These are phyloP conservation scores for Propsilocerus akamusi DNA, from an alignment of 1,140 invertebrate species.

Conservation along the genomic window DNA sequence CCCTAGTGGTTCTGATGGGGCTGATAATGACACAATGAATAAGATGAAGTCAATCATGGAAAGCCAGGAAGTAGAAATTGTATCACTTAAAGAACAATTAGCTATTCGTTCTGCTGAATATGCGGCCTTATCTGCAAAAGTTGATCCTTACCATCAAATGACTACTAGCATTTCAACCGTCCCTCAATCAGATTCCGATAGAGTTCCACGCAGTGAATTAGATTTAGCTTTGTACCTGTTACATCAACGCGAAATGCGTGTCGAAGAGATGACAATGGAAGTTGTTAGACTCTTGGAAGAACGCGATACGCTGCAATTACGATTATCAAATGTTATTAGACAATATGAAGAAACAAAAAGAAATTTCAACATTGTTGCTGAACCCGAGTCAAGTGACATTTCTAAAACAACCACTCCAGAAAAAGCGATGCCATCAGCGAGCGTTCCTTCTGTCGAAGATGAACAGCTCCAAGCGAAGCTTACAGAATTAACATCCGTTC, in stretches of 20 bases:
- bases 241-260: conserved; percentile 69
- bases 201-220: conserved; percentile 40
- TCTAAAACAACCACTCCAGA: conserved; percentile 1
- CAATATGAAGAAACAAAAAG: conserved; percentile 38
- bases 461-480: conserved; percentile 28
- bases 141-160: conserved; percentile 17
- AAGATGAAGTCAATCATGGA: conserved; percentile 36
- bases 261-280: conserved; percentile 75
- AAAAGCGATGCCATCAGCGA: conserved; percentile 7
- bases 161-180: conserved; percentile 6
- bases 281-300: conserved; percentile 67
- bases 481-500: conserved; percentile 49
- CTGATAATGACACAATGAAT: background rate
- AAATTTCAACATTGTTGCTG: conserved; percentile 5
- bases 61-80: conserved; percentile 45
- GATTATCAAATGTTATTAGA: conserved; percentile 57
- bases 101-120: conserved; percentile 27
- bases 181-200: conserved; percentile 10
- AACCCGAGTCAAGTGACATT: conserved; percentile 4
- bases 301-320: conserved; percentile 60
- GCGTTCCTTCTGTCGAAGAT: conserved; percentile 6
- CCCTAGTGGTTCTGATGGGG: background rate
- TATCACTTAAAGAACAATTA: conserved; percentile 41
- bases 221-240: conserved; percentile 70
- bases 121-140: conserved; percentile 21